These are phyloP conservation scores for Aspiorhynchus laticeps DNA, from an alignment of 2,113 vertebrate genomes.

Conservation along the genomic window DNA sequence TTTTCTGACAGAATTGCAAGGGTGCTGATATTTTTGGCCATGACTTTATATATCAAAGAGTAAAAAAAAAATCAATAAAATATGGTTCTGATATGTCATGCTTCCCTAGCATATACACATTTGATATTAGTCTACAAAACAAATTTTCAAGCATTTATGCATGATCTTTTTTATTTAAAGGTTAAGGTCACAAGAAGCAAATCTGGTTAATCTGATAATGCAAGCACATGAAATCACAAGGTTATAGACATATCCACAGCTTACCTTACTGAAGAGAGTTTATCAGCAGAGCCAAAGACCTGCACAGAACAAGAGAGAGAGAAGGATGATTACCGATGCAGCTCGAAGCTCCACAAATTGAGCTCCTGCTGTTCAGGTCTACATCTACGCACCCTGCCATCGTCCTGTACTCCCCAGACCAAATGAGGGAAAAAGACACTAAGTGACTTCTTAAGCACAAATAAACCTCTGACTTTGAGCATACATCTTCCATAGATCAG, in stretches of 20 bases:
- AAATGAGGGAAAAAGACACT: neutral
- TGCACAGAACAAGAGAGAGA: neutral
- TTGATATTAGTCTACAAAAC: neutral
- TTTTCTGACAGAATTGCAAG: no score
- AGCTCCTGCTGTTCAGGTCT: conserved; percentile 31
- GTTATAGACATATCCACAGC: neutral
- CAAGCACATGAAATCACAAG: neutral
- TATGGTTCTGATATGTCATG: neutral
- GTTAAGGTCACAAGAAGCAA: neutral
- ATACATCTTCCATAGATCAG: neutral
- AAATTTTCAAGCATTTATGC: neutral
- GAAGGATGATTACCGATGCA: conserved; percentile 40
- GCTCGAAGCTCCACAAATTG: conserved; percentile 22
- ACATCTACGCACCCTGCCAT: conserved; percentile 13
- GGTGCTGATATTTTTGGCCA: no score
- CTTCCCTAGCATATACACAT: neutral
- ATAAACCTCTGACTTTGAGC: neutral
- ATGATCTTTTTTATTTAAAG: neutral
- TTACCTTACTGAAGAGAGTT: conserved; percentile 11
- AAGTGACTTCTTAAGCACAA: conserved; percentile 7
- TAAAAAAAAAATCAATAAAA: no score
- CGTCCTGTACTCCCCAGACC: neutral
- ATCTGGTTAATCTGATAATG: neutral
- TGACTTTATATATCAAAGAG: no score
- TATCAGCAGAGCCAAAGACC: neutral